Conservation (phyloP, 2,797 vertebrate genomes). For the Clarias fuscus region DNA sequence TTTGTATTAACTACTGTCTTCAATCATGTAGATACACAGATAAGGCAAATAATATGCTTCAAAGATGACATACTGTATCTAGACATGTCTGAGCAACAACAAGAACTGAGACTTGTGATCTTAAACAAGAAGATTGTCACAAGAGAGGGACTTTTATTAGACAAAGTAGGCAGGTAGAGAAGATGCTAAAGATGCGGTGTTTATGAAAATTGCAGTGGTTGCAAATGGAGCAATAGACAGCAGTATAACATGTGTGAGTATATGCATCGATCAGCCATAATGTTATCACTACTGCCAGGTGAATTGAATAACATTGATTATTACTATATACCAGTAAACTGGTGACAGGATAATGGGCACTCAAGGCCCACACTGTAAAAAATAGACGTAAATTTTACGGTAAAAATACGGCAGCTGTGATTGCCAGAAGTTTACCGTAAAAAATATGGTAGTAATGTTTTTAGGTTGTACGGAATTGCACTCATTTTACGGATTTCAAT, state of each 20-base stretch:
- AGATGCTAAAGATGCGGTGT: conserved; percentile 41
- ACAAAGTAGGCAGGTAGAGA: conserved; percentile 38
- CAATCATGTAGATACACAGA: not conserved
- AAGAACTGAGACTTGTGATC: conserved; percentile 19
- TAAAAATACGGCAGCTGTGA: no score
- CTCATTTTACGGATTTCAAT: no score
- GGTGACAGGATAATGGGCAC: no score
- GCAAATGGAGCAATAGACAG: not conserved
- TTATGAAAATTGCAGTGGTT: conserved; percentile 14
- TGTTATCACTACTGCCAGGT: no score
- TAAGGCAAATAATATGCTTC: not conserved
- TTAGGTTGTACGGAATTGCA: no score
- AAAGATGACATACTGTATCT: not conserved
- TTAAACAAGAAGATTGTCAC: conserved; percentile 16
- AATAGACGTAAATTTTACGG: no score
- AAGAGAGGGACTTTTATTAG: conserved; percentile 29
- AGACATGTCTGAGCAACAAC: conserved; percentile 20
- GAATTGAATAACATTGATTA: no score
- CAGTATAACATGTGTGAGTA: not conserved
- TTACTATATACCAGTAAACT: no score
- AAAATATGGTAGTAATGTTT: no score
- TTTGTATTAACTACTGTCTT: not conserved
- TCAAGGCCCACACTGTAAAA: no score
- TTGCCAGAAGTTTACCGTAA: no score
- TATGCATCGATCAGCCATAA: no score